Evolutionary conservation across 2,888 invertebrate genomes (phyloP).

Genomic region (Fabriciana adippe): DNA sequence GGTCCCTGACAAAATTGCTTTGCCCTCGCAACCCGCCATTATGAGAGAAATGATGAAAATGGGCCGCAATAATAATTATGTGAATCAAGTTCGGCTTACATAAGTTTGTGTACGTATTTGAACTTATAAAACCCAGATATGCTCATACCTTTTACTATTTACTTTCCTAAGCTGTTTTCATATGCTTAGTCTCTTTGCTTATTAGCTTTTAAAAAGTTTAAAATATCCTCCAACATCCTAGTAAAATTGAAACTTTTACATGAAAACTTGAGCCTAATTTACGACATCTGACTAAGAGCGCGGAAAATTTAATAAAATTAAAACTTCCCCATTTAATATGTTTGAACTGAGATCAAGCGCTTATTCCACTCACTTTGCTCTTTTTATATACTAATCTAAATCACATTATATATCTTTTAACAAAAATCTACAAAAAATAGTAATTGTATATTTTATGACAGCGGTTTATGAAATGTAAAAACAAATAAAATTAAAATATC

Average conservation of each 20-base stretch:
- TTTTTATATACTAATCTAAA: not conserved
- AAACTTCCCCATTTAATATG: constrained; percentile 25
- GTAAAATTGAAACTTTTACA: constrained; percentile 24
- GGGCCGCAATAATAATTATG: constrained; percentile 45
- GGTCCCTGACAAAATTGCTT: constrained; percentile 72
- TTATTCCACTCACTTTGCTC: constrained; percentile 5
- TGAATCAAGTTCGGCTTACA: constrained; percentile 36
- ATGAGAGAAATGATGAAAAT: constrained; percentile 71
- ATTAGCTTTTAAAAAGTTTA: constrained; percentile 12
- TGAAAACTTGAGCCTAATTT: constrained; percentile 30
- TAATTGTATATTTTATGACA: not conserved
- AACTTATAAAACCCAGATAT: constrained; percentile 20
- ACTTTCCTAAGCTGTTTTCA: constrained; percentile 8
- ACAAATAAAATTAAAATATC: too few species aligned
- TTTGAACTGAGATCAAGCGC: constrained; percentile 18
- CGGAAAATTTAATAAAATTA: constrained; percentile 31
- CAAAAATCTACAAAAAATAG: too few species aligned
- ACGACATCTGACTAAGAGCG: constrained; percentile 24
- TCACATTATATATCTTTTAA: too few species aligned
- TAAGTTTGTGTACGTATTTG: constrained; percentile 27
- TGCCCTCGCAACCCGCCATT: constrained; percentile 69
- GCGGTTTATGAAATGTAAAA: too few species aligned
- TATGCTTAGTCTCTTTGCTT: constrained; percentile 16
- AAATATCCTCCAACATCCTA: constrained; percentile 12
- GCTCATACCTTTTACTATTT: constrained; percentile 18